Percentiles rank a stretch among this genome's conserved stretches.
phyloP scores from a whole-genome alignment of 2,888 invertebrate species.

The Drosophila differens region DNA sequence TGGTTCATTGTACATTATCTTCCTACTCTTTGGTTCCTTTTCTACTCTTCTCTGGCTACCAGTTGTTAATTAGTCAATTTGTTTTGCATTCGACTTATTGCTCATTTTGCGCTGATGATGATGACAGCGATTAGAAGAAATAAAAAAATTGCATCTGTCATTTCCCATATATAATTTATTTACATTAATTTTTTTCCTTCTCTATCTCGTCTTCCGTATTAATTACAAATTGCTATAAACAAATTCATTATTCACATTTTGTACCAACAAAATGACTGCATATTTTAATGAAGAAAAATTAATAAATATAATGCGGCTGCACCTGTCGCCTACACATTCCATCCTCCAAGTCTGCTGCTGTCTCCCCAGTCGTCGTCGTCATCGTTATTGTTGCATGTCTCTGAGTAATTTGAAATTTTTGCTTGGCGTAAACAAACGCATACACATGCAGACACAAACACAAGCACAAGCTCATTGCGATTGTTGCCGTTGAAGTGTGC shows the following conservation, averaged over 20 bases:
- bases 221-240: constrained; percentile 11
- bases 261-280: constrained; percentile 28
- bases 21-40: constrained; percentile 22
- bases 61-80: constrained; percentile 58
- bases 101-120: not conserved
- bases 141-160: constrained; percentile 14
- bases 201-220: constrained; percentile 1
- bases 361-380: constrained; percentile 7
- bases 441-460: not conserved
- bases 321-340: constrained; percentile 21
- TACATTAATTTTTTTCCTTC: not conserved
- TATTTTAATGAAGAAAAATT: constrained; percentile 9
- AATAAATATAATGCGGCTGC: constrained; percentile 17
- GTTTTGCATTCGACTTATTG: constrained; percentile 37
- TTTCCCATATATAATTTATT: constrained; percentile 16
- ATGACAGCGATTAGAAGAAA: constrained; percentile 25
- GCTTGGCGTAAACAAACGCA: constrained; percentile 28
- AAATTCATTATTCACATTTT: constrained; percentile 41
- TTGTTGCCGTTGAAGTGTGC: constrained; percentile 41
- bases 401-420: constrained; percentile 60
- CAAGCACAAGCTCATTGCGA: constrained; percentile 13
- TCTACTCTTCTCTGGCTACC: constrained; percentile 6
- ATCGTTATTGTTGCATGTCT: constrained; percentile 64
- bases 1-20: constrained; percentile 51
- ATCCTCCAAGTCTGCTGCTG: not conserved